Evolutionary conservation across 2,888 invertebrate genomes (phyloP).

Genomic region (Anarsia innoxiella): DNA sequence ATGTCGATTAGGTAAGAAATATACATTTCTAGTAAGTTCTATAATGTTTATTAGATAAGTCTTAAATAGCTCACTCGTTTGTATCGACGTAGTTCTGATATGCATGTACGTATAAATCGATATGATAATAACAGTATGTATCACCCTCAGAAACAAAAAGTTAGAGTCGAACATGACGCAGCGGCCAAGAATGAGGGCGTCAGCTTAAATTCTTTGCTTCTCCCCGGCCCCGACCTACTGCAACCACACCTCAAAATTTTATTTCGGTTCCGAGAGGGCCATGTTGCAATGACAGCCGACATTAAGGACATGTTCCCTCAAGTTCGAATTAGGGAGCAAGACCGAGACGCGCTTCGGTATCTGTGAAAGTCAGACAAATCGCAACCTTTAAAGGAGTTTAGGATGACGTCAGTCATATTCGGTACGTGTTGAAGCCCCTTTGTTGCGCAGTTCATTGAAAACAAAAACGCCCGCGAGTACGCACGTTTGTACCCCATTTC

Average conservation of each 20-base stretch:
- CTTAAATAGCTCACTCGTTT: too few species aligned
- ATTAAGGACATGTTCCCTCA: neutral
- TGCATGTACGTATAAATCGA: neutral
- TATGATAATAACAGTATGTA: slow-evolving; percentile 2
- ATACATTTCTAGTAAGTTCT: too few species aligned
- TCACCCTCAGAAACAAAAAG: slow-evolving; percentile 12
- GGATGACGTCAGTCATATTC: neutral
- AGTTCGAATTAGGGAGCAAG: neutral
- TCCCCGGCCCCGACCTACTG: slow-evolving; percentile 27
- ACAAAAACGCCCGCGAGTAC: neutral
- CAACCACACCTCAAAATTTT: slow-evolving; percentile 24
- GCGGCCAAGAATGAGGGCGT: slow-evolving; percentile 21
- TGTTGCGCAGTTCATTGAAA: neutral
- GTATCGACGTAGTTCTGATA: too few species aligned
- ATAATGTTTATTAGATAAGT: too few species aligned
- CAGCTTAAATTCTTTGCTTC: slow-evolving; percentile 24
- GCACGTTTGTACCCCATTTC: too few species aligned
- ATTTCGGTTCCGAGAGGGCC: slow-evolving; percentile 10
- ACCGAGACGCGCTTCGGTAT: neutral
- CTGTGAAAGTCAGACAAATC: neutral
- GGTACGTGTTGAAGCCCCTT: neutral
- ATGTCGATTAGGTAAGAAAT: too few species aligned
- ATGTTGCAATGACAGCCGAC: neutral
- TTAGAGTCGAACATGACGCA: slow-evolving; percentile 30
- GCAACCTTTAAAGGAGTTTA: neutral